phyloP scores from a whole-genome alignment of 1,140 invertebrate genomes.

The Dendrolimus punctatus region DNA sequence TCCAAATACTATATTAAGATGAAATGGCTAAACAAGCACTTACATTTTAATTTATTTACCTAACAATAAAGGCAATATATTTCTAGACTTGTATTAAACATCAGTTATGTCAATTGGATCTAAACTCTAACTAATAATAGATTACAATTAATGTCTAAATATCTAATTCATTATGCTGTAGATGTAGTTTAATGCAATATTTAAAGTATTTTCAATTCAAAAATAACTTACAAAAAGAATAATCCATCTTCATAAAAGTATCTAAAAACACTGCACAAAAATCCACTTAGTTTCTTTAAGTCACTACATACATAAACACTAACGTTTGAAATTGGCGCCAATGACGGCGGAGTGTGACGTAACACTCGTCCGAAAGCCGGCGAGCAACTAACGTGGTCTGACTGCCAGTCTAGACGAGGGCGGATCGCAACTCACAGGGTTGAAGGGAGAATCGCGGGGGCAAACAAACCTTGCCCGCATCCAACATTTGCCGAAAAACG shows the following conservation, averaged over 20 bases:
- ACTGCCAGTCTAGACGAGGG: conserved; percentile 44
- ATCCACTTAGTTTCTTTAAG: conserved; percentile 18
- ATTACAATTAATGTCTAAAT: no score
- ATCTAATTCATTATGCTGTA: no score
- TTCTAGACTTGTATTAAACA: no score
- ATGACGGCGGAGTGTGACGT: conserved; percentile 15
- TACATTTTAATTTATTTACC: no score
- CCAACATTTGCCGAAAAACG: conserved; percentile 37
- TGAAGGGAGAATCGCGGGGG: conserved; percentile 21
- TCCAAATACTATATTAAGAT: no score
- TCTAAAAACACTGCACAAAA: not conserved
- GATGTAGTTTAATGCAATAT: no score
- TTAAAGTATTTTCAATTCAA: not conserved
- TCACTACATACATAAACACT: conserved; percentile 21
- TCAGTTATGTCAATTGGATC: no score
- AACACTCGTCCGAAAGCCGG: conserved; percentile 22
- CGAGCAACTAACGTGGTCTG: conserved; percentile 39
- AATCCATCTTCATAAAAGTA: no score
- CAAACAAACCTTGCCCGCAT: conserved; percentile 39
- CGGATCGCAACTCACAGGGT: conserved; percentile 15
- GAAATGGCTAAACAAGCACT: no score
- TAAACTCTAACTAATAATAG: no score
- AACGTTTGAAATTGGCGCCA: conserved; percentile 50
- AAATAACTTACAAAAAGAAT: conserved; percentile 7
- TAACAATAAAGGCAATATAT: no score